phyloP scores from a whole-genome alignment of 2,113 vertebrate genomes.

The Meleagris gallopavo region DNA sequence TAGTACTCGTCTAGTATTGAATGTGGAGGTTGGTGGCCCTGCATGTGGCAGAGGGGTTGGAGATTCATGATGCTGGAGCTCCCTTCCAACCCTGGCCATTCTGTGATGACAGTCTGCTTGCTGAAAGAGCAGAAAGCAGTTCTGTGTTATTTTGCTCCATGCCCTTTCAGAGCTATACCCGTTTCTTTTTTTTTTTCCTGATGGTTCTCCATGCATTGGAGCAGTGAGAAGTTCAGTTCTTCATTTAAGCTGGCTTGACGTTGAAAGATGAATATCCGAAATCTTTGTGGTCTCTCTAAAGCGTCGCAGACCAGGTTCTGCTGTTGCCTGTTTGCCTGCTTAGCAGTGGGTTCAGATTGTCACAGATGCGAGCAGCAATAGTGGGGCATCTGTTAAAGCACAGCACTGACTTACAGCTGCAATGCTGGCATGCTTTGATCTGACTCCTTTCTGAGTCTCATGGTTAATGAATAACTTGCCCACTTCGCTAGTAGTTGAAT shows the following conservation, averaged over 20 bases:
- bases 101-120: rapidly evolving
- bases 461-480: background rate
- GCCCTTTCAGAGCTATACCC: background rate
- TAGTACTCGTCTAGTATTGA: too few species aligned
- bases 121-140: background rate
- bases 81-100: too few species aligned
- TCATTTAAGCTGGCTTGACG: background rate
- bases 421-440: background rate
- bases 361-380: background rate
- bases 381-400: background rate
- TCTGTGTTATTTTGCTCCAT: rapidly evolving
- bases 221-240: background rate
- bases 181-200: background rate
- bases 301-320: background rate
- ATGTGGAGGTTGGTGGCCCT: too few species aligned
- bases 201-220: background rate
- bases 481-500: background rate
- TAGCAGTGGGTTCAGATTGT: background rate
- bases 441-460: background rate
- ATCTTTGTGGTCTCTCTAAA: background rate
- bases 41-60: too few species aligned
- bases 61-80: too few species aligned
- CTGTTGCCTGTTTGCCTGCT: background rate
- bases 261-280: background rate
- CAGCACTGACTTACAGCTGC: background rate